These are phyloP conservation scores for Myrmophylax atrothorax DNA, from an alignment of 2,113 vertebrate species.

Conservation along the genomic window DNA sequence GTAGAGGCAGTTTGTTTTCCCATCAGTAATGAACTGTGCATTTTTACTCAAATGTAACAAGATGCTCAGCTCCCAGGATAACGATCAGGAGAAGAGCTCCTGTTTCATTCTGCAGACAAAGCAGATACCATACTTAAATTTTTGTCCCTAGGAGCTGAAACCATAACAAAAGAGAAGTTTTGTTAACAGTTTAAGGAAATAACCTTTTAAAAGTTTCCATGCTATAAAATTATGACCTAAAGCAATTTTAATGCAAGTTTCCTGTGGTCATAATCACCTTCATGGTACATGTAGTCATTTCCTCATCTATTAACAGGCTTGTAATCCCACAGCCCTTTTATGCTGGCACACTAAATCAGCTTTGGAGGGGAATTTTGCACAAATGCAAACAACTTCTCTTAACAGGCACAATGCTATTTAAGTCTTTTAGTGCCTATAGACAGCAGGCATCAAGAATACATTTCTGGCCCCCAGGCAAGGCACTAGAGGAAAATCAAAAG, in stretches of 20 bases:
- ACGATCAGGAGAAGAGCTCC: conserved; percentile 42
- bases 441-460: neutral
- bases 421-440: neutral
- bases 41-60: conserved; percentile 55
- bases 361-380: conserved; percentile 40
- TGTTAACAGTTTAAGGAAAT: conserved; percentile 62
- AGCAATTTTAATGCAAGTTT: conserved; percentile 52
- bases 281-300: neutral
- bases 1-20: conserved; percentile 27
- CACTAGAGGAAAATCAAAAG: neutral
- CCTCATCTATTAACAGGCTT: conserved; percentile 49
- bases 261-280: conserved; percentile 48
- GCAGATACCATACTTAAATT: conserved; percentile 34
- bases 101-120: conserved; percentile 62
- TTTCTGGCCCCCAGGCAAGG: neutral
- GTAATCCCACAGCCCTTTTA: conserved; percentile 43
- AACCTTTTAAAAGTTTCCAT: conserved; percentile 63
- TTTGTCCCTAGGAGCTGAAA: conserved; percentile 49
- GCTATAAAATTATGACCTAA: neutral
- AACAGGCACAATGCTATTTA: neutral
- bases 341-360: conserved; percentile 34
- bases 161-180: conserved; percentile 59
- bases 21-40: conserved; percentile 49
- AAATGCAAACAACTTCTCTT: conserved; percentile 55
- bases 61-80: conserved; percentile 55